Evolutionary conservation across 2,797 vertebrate genomes (phyloP).

Genomic region (Chloroceryle inda): DNA sequence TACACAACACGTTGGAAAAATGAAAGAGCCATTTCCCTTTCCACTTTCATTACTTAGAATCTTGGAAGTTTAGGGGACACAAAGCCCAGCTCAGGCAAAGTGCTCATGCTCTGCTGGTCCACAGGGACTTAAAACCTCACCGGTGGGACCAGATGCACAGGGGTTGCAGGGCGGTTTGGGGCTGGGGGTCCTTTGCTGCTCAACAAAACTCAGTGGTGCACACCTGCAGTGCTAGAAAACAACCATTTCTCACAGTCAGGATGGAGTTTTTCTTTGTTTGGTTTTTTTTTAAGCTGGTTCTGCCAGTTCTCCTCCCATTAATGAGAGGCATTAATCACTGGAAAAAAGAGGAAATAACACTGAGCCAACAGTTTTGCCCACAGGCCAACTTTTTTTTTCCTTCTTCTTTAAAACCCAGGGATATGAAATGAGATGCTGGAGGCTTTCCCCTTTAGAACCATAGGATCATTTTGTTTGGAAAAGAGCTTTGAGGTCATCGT

Average conservation of each 20-base stretch:
- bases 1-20: not conserved
- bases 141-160: fast-evolving
- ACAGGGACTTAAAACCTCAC: not conserved
- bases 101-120: fast-evolving
- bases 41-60: not conserved
- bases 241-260: not conserved
- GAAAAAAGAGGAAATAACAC: constrained; percentile 20
- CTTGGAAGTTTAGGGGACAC: not conserved
- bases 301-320: constrained; percentile 25
- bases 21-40: not conserved
- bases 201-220: fast-evolving
- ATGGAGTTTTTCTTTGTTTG: fast-evolving
- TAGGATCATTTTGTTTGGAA: not conserved
- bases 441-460: not conserved
- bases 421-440: not conserved
- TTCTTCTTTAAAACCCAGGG: no score
- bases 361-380: constrained; percentile 6
- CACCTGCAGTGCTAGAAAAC: not conserved
- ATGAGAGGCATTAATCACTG: not conserved
- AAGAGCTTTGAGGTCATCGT: no score
- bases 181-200: not conserved
- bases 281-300: not conserved
- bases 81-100: fast-evolving
- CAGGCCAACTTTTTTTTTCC: not conserved
- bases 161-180: not conserved